Base-by-base conservation (phyloP, 2,888 invertebrate species). In the Calameuta filiformis region DNA sequence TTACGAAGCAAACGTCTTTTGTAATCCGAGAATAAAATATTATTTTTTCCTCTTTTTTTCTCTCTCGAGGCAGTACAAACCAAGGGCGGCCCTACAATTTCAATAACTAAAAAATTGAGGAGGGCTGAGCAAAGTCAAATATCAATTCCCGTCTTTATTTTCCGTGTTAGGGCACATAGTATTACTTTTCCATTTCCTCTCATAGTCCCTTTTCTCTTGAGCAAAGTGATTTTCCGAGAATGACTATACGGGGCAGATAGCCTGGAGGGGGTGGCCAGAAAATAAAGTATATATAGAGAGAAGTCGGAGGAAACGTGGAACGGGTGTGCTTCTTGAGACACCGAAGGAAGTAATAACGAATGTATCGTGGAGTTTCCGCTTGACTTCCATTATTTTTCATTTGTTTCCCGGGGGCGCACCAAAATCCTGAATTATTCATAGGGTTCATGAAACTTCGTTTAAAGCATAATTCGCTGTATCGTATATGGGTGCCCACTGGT, bases 371-470 rank as follows among this genome's bases (percentile, higher is more conserved):
- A 82, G 83, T 82, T 86, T 87, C 81, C 84, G 80, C 84, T 86
- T 82, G 85, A 85, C 82, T 85, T 88, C 87, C 85, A 88, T 88
- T 88, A 88, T 87, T 88, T 89, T 88, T 87, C 88, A 87, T 88
- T 88, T 86, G 86, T 86, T 87, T 86, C 85, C 78, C 80, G 77
- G 80, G 81, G 81, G 75, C 78, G 77, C 76, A 75, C 77, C 77
- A 35, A 75, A 37, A 33, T 69, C 37, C 79, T 87, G 85, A 86
- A 87, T 87, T 84, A 87, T 86, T 86, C 86, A 87, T 84, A 79
- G 78, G 73, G 76, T 77, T 79, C 77, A 78, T 79, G 69, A 69
- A 79, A 79, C 77, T 81, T 83, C 83, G 83, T 82, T 85, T 84
- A 80, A 86, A 86, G 86, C 86, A 87, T 84, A 86, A 86, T 86